phyloP scores from a whole-genome alignment of 2,797 vertebrate genomes.

The Hemibagrus guttatus region DNA sequence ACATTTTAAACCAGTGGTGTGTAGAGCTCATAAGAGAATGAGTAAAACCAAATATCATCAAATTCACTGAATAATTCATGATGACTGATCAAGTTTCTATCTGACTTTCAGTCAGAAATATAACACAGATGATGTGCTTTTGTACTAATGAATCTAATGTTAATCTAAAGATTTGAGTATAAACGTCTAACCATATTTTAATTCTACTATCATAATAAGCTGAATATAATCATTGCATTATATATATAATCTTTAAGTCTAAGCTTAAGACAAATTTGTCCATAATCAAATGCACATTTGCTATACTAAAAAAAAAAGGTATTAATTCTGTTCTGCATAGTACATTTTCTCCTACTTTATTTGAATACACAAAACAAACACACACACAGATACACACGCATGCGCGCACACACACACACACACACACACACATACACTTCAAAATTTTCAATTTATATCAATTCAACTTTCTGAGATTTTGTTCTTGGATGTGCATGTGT shows the following conservation, averaged over 20 bases:
- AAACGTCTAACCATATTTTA: neutral
- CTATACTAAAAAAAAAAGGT: neutral
- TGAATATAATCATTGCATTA: slow-evolving; percentile 6
- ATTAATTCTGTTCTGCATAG: neutral
- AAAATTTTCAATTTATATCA: too few species aligned
- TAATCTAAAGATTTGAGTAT: neutral
- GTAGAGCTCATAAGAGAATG: neutral
- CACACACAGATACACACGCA: neutral
- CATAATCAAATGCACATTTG: neutral
- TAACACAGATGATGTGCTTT: neutral
- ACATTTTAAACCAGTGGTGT: slow-evolving; percentile 15
- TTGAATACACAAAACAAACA: neutral
- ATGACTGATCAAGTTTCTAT: neutral
- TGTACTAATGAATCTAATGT: neutral
- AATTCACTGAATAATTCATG: neutral
- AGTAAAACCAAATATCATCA: neutral
- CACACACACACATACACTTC: neutral
- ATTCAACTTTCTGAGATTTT: neutral
- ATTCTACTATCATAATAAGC: neutral
- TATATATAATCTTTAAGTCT: neutral
- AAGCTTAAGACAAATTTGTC: neutral
- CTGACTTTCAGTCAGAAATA: neutral
- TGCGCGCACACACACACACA: slow-evolving; percentile 4
- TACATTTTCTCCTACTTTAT: neutral
- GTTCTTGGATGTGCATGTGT: neutral